These are phyloP conservation scores for Syndactyla subalaris DNA, from an alignment of 2,797 vertebrate genomes.

Conservation along the genomic window DNA sequence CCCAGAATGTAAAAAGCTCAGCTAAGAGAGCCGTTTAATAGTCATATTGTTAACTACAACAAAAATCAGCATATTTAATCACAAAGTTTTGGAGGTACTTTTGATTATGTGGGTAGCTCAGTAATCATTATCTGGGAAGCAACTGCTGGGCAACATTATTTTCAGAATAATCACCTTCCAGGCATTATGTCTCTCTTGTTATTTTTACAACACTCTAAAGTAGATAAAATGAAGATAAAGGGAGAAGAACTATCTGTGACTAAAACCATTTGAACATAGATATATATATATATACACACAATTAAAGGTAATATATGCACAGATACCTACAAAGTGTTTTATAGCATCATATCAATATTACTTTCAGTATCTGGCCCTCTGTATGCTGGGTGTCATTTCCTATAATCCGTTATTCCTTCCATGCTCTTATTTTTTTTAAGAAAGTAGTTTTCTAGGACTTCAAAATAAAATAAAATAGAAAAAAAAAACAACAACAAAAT, in stretches of 20 bases:
- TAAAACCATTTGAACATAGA: neutral
- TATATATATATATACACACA: neutral
- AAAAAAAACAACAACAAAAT: neutral
- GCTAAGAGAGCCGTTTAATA: neutral
- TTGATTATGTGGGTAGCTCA: neutral
- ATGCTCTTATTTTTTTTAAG: neutral
- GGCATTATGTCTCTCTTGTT: neutral
- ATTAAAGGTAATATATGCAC: neutral
- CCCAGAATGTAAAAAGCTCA: neutral
- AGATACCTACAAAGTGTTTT: neutral
- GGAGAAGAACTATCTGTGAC: neutral
- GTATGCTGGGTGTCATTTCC: neutral
- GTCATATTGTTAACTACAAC: neutral
- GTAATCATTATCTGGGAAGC: neutral
- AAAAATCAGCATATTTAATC: neutral
- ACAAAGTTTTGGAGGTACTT: neutral
- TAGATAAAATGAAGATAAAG: neutral
- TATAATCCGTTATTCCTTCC: neutral
- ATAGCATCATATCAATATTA: neutral
- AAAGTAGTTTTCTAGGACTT: neutral
- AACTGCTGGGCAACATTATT: neutral
- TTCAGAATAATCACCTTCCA: neutral
- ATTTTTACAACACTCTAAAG: neutral
- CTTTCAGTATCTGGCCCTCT: neutral
- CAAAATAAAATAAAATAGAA: neutral